Percentiles rank a stretch among this genome's conserved stretches.
Evolutionary conservation across 2,888 invertebrate species (phyloP).

Genomic region (Hemistola chrysoprasaria): DNA sequence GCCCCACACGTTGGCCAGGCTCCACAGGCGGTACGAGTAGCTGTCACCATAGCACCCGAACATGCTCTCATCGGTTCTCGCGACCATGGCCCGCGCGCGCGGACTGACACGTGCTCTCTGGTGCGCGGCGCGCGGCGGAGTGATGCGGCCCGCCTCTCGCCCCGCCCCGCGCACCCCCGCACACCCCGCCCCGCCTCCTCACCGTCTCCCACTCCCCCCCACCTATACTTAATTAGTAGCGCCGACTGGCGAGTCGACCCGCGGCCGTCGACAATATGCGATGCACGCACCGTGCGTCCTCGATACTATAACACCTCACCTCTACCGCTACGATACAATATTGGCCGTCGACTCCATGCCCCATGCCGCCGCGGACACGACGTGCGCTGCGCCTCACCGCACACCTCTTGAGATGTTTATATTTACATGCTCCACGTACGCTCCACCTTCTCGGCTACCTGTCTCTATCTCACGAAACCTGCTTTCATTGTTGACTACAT

Average conservation of each 20-base stretch:
- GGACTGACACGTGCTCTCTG: slow-evolving; percentile 62
- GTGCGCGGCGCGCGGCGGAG: slow-evolving; percentile 78
- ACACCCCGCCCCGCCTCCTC: slow-evolving; percentile 31
- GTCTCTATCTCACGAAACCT: slow-evolving; percentile 56
- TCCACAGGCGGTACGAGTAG: slow-evolving; percentile 89
- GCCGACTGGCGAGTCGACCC: slow-evolving; percentile 44
- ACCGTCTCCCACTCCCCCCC: slow-evolving; percentile 42
- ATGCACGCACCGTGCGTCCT: slow-evolving; percentile 8
- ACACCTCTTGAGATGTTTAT: slow-evolving; percentile 44
- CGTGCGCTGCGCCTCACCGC: not conserved
- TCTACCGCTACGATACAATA: slow-evolving; percentile 9
- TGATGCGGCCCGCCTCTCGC: slow-evolving; percentile 55
- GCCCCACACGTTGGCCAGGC: slow-evolving; percentile 89
- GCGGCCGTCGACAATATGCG: slow-evolving; percentile 25
- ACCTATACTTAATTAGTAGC: slow-evolving; percentile 74
- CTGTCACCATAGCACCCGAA: slow-evolving; percentile 88
- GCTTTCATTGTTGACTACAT: too few species aligned
- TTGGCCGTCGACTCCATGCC: slow-evolving; percentile 22
- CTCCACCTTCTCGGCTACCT: slow-evolving; percentile 67
- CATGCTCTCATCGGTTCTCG: slow-evolving; percentile 90
- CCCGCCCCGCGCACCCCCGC: slow-evolving; percentile 43
- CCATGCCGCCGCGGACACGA: slow-evolving; percentile 3
- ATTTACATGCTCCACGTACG: slow-evolving; percentile 55
- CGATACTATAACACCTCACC: slow-evolving; percentile 38
- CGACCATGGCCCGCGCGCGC: slow-evolving; percentile 89